phyloP scores from a whole-genome alignment of 1,140 invertebrate genomes.

The Aphaenogaster floridana region DNA sequence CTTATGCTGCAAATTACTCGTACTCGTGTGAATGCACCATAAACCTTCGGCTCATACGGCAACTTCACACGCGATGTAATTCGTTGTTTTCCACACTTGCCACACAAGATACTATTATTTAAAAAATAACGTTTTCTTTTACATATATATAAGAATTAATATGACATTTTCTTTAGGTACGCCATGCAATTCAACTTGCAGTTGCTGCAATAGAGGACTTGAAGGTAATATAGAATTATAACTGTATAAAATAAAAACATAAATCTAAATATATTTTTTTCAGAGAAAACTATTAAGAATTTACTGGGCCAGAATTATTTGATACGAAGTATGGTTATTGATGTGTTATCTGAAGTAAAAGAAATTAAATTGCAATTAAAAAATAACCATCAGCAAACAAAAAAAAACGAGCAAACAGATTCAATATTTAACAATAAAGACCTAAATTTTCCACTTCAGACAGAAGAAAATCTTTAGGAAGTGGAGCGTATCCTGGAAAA shows the following conservation, averaged over 20 bases:
- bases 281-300: neutral
- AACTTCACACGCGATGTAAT: no score
- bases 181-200: no score
- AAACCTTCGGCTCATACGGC: no score
- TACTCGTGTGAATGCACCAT: no score
- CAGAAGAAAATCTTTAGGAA: neutral
- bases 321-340: neutral
- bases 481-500: neutral
- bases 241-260: neutral
- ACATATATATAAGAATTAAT: no score
- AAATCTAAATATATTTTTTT: neutral
- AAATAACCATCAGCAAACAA: neutral
- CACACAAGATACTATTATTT: no score
- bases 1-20: no score
- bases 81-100: no score
- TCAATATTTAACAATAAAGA: constrained; percentile 4
- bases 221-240: neutral
- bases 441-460: constrained; percentile 19
- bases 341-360: neutral
- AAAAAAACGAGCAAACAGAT: neutral
- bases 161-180: no score
- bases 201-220: no score
- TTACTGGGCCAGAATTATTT: neutral
- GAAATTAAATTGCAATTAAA: constrained; percentile 10
- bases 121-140: no score